Evolutionary conservation across 2,113 vertebrate species (phyloP).

Genomic region (Callipepla californica): DNA sequence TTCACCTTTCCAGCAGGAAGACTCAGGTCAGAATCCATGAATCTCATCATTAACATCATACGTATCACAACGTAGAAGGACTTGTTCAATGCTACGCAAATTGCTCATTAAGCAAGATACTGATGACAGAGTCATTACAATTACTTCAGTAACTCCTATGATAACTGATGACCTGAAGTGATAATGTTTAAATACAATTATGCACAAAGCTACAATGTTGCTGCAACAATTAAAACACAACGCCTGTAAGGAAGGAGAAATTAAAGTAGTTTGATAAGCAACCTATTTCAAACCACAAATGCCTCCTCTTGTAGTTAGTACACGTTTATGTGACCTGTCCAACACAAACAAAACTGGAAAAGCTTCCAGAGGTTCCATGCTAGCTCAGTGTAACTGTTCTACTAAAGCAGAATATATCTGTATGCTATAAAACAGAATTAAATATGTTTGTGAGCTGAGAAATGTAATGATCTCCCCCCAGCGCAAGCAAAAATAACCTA

Average conservation of each 20-base stretch:
- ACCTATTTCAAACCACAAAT: not conserved
- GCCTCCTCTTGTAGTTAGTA: conserved; percentile 21
- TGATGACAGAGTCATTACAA: not conserved
- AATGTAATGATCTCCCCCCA: not conserved
- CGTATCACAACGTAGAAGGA: not conserved
- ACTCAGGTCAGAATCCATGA: not conserved
- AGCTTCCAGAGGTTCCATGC: not conserved
- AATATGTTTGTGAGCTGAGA: not conserved
- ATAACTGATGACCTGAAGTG: not conserved
- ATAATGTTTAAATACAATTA: not conserved
- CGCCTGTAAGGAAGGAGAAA: conserved; percentile 74
- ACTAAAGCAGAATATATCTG: not conserved
- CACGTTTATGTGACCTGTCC: not conserved
- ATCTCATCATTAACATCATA: not conserved
- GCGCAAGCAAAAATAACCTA: not conserved
- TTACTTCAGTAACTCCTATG: not conserved
- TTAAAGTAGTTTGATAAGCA: not conserved
- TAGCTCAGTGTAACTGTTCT: not conserved
- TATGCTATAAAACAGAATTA: not conserved
- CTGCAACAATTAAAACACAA: conserved; percentile 46
- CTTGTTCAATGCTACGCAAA: not conserved
- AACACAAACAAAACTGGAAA: not conserved
- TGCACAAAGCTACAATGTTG: not conserved
- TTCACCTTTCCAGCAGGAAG: not conserved
- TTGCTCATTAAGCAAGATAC: not conserved